Evolutionary conservation across 2,113 vertebrate species (phyloP), one percentile per base, ranked within the genome.

Genomic region (Camelus bactrianus): DNA sequence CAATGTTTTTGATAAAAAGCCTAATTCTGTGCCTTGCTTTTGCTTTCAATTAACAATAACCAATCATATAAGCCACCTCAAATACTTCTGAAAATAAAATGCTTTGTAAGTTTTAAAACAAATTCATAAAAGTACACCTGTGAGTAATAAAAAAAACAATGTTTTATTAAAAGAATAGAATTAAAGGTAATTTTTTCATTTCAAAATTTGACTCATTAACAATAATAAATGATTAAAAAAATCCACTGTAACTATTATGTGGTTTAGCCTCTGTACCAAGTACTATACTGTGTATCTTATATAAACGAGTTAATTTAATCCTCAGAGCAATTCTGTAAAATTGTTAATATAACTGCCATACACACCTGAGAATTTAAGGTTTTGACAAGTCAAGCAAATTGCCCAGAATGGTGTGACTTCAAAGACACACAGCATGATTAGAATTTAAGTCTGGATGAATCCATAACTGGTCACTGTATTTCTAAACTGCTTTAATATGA

Each of bases 301-400:
- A 42, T 20, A 89, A 38, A 62, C 80, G 32, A 83, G 6, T 91
- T 92, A 48, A 67, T 56, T 48, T 54, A 89, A 80, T 81, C 19
- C 30, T 83, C n/a, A 85, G 50, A 56, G 26, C 5, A 91, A 75
- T 65, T 60, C 24, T 84, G 0, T 62, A 58, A 90, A 24, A 38
- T 72, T 89, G 35, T 7, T 67, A 75, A 67, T 76, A 84, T 87
- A 90, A 91, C 8, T 56, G 20, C 32, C 38, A 84, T 24, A 67
- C 56, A 58, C 0, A 62, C 48, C 16, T 62, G 60, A 94, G 11
- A 95, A 95, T 35, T 72, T 46, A 93, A 73, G 19, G 20, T 60
- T 72, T 89, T 60, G 24, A 91, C 20, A 89, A 95, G 12, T 92
- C 20, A 42, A 82, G 30, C 11, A 92, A 93, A 86, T 35, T 60